These are phyloP conservation scores for Thumatha senex DNA, from an alignment of 2,888 invertebrate genomes.

Conservation along the genomic window DNA sequence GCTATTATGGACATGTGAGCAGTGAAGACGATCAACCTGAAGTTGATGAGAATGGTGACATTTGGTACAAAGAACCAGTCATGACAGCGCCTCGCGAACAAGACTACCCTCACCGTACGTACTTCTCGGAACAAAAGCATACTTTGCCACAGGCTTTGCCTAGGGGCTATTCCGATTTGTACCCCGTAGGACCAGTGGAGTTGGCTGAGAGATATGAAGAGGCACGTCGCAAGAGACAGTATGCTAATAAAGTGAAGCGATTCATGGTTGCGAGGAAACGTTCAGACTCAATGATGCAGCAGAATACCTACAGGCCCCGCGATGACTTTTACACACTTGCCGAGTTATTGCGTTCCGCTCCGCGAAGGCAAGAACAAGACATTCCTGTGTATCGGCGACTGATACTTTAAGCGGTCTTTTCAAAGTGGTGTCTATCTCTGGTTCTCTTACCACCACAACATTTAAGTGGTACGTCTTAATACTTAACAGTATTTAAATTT, in stretches of 20 bases:
- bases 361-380: constrained; percentile 80
- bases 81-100: constrained; percentile 72
- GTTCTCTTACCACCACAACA: constrained; percentile 25
- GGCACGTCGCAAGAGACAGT: constrained; percentile 76
- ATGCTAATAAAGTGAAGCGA: constrained; percentile 80
- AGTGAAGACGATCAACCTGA: constrained; percentile 78
- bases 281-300: constrained; percentile 68
- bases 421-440: constrained; percentile 46
- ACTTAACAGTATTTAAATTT: constrained; percentile 11
- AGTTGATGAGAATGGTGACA: constrained; percentile 79
- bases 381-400: constrained; percentile 85
- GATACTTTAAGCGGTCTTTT: constrained; percentile 75
- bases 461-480: constrained; percentile 2
- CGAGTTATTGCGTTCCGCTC: constrained; percentile 81
- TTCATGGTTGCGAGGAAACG: constrained; percentile 86
- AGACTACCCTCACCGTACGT: constrained; percentile 71
- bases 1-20: constrained; percentile 67
- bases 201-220: constrained; percentile 74
- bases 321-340: constrained; percentile 85
- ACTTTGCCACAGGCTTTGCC: constrained; percentile 64
- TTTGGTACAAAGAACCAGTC: constrained; percentile 84
- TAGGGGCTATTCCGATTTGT: constrained; percentile 70
- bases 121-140: constrained; percentile 77
- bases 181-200: constrained; percentile 70
- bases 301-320: constrained; percentile 74